Evolutionary conservation across 1,140 invertebrate species (phyloP).

Genomic region (Andrena cerasifolii): DNA sequence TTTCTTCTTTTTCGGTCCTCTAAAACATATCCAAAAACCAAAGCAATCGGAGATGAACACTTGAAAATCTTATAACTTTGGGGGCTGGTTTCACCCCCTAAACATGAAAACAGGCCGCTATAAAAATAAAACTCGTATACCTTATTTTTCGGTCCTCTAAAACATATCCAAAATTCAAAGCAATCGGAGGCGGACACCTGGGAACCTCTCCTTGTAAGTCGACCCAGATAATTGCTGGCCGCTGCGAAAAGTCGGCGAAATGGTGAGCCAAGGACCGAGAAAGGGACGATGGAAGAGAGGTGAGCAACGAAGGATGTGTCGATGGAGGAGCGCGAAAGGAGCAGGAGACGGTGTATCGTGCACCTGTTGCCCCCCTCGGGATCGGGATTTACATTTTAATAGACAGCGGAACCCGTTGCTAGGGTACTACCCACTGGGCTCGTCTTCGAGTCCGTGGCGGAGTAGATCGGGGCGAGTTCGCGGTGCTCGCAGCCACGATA

Average conservation of each 20-base stretch:
- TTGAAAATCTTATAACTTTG: too few relatives aligned
- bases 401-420: constrained; percentile 19
- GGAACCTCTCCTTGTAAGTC: too few relatives aligned
- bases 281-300: background rate
- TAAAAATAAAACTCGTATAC: too few relatives aligned
- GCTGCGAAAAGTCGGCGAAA: background rate
- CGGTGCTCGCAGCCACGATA: constrained; percentile 8
- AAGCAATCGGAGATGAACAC: too few relatives aligned
- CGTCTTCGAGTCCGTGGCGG: constrained; percentile 41
- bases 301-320: background rate
- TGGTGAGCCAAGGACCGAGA: background rate
- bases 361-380: constrained; percentile 64
- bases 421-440: background rate
- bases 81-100: too few relatives aligned
- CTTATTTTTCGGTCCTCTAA: too few relatives aligned
- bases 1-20: too few relatives aligned
- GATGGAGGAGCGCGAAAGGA: background rate
- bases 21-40: too few relatives aligned
- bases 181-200: too few relatives aligned
- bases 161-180: too few relatives aligned
- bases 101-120: too few relatives aligned
- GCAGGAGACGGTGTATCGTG: constrained; percentile 30
- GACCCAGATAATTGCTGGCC: background rate
- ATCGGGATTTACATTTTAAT: constrained; percentile 66
- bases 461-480: background rate